Percentiles rank a stretch among this genome's conserved stretches.
phyloP scores from a whole-genome alignment of 2,888 invertebrate species.

The Andrena bicolor region DNA sequence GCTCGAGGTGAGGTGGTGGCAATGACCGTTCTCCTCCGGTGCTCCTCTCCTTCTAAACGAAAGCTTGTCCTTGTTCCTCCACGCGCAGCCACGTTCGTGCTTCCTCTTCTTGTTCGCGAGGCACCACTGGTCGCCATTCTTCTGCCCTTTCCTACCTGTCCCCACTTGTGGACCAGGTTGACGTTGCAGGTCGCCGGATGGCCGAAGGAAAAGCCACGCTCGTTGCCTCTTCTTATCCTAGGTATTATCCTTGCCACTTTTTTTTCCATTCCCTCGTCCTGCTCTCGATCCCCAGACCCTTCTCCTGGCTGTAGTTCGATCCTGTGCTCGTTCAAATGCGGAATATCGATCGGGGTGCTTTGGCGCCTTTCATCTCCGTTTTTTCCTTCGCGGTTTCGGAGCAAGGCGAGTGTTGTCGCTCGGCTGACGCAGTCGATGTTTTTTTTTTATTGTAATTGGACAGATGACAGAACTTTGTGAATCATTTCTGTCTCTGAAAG shows the following conservation, averaged over 20 bases:
- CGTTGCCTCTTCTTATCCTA: constrained; percentile 17
- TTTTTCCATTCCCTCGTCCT: constrained; percentile 1
- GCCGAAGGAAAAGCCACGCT: constrained; percentile 26
- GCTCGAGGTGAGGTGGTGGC: constrained; percentile 83
- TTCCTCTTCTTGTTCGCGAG: constrained; percentile 26
- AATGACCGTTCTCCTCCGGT: constrained; percentile 83
- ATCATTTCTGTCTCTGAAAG: too few species aligned
- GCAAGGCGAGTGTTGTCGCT: too few species aligned
- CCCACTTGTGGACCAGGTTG: constrained; percentile 61
- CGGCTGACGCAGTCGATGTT: too few species aligned
- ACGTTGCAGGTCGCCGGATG: constrained; percentile 56
- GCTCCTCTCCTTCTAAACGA: constrained; percentile 52
- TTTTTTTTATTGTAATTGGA: too few species aligned
- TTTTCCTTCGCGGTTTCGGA: too few species aligned
- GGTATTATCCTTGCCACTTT: constrained; percentile 30
- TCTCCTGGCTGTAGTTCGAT: too few species aligned
- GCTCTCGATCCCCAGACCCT: not conserved
- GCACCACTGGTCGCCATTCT: constrained; percentile 36
- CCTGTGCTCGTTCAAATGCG: not conserved
- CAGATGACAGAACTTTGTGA: too few species aligned
- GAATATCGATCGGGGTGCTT: too few species aligned
- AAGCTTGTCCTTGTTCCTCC: constrained; percentile 25
- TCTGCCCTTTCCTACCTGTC: constrained; percentile 39
- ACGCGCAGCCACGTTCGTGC: constrained; percentile 13
- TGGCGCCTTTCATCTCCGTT: too few species aligned